These are phyloP conservation scores for Campoplex capitator DNA, from an alignment of 2,888 invertebrate species.

Conservation along the genomic window DNA sequence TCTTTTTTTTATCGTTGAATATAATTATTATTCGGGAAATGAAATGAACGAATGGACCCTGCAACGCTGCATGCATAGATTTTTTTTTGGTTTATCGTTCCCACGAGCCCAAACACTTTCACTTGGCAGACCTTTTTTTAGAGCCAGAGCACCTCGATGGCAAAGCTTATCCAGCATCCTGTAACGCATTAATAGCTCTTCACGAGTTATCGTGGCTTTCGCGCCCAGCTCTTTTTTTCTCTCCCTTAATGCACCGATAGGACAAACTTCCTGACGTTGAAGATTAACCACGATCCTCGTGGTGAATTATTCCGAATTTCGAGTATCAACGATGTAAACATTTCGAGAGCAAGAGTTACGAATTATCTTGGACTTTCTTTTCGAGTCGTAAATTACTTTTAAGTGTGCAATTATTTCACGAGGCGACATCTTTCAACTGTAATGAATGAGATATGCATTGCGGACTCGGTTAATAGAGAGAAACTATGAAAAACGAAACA, in stretches of 20 bases:
- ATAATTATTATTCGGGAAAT: not conserved
- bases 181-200: conserved; percentile 59
- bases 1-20: not conserved
- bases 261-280: conserved; percentile 21
- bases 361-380: not conserved
- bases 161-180: conserved; percentile 49
- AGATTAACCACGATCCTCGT: not conserved
- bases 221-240: conserved; percentile 1
- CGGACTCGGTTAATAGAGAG: not conserved
- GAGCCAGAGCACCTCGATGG: conserved; percentile 1
- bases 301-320: conserved; percentile 15
- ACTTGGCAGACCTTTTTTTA: conserved; percentile 26
- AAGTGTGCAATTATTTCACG: conserved; percentile 10
- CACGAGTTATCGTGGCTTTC: conserved; percentile 58
- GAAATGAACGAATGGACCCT: not conserved
- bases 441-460: not conserved
- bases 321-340: conserved; percentile 46
- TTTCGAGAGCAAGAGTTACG: not conserved
- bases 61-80: not conserved
- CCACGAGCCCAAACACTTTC: not conserved
- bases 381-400: conserved; percentile 24
- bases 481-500: not conserved
- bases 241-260: conserved; percentile 39
- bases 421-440: not conserved
- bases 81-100: conserved; percentile 40